phyloP scores from a whole-genome alignment of 2,797 vertebrate genomes.

The Parotocinclus haroldoi region DNA sequence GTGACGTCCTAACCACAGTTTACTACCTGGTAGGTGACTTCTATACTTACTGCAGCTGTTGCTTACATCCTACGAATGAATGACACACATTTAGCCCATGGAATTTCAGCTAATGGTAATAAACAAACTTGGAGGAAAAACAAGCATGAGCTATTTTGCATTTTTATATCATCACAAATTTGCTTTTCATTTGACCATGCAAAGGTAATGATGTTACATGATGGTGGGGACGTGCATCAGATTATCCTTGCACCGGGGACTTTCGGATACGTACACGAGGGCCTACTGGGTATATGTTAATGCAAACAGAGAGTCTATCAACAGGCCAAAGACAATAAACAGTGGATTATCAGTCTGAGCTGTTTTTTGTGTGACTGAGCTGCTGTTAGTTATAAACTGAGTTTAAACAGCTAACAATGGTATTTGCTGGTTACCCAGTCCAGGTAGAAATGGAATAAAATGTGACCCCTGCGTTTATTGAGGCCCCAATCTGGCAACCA shows the following conservation, averaged over 20 bases:
- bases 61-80: conserved; percentile 16
- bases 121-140: conserved; percentile 40
- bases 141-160: conserved; percentile 27
- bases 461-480: no score
- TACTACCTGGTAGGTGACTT: conserved; percentile 33
- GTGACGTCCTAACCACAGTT: conserved; percentile 33
- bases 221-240: conserved; percentile 34
- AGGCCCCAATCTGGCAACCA: conserved; percentile 33
- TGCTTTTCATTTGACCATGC: conserved; percentile 31
- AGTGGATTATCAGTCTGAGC: not conserved
- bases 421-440: no score
- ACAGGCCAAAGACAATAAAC: conserved; percentile 32
- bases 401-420: no score
- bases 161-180: conserved; percentile 34
- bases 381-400: no score
- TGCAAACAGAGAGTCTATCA: conserved; percentile 9
- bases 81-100: conserved; percentile 20
- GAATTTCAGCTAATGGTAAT: conserved; percentile 35
- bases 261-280: not conserved
- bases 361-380: no score
- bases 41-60: conserved; percentile 21
- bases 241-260: conserved; percentile 30
- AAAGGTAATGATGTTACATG: conserved; percentile 34
- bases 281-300: conserved; percentile 11
- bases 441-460: conserved; percentile 2